Evolutionary conservation across 2,797 vertebrate genomes (phyloP), one percentile per base, ranked within the genome.

Genomic region (Pyrocephalus nanus): DNA sequence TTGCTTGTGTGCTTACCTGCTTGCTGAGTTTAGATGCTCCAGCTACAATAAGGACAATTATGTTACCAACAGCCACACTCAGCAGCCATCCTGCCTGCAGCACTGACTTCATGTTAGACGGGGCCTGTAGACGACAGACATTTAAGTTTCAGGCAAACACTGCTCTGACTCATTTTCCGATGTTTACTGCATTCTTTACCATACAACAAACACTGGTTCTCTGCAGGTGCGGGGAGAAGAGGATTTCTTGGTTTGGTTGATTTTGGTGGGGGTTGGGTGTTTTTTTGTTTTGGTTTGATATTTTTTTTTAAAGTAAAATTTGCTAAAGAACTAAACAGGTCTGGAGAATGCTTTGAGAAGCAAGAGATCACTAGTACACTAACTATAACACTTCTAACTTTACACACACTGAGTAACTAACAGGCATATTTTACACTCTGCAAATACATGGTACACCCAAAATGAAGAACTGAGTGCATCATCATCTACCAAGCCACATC

Each of bases 91-190:
- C 99, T 4, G 99, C 99, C 87, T 99, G 99, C 36, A 99, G 98
- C 92, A 99, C 99, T 4, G 99, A 97, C 97, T 99, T 99, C 99
- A 99, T 99, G 86, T 99, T 99, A 92, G 98, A 98, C 1, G 99
- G 99, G 19, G 99, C 99, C 99, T 99, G 86, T 2, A 75, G 66
- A 87, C 67, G 47, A 15, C 87, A 92, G 61, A 50, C 38, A 85
- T 40, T 40, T 11, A 15, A 45, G n/a, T 45, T 70, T 76, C 3
- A 9, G 36, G 32, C 70, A 69, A 36, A 58, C 8, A 17, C 38
- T 15, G 9, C 32, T 40, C 26, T 12, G 4, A 11, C 8, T 61
- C 51, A 12, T 47, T 88, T 93, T 38, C 65, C 87, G 38, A 67
- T 19, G 8, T 73, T 85, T 79, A n/a, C 32, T 65, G 25, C 29